These are phyloP conservation scores for Reticulitermes lucifugus DNA, from an alignment of 2,888 invertebrate genomes.

Conservation along the genomic window DNA sequence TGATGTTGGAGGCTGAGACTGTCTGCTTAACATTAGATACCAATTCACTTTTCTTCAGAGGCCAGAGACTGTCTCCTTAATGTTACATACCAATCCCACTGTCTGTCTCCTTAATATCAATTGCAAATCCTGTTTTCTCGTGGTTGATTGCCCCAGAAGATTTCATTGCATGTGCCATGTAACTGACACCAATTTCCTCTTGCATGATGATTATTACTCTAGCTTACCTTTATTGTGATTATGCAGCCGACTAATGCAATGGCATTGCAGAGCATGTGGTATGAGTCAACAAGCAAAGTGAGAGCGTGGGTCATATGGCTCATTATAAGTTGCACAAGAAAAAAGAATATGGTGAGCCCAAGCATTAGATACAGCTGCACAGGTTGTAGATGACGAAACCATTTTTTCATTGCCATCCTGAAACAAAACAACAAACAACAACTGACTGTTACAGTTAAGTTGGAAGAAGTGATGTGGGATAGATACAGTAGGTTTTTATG, in stretches of 20 bases:
- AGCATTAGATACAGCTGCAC: constrained; percentile 80
- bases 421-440: background rate
- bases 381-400: constrained; percentile 79
- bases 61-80: no score
- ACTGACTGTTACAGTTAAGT: background rate
- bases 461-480: no score
- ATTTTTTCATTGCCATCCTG: constrained; percentile 81
- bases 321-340: constrained; percentile 84
- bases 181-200: background rate
- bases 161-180: background rate
- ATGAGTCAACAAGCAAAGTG: constrained; percentile 91
- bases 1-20: no score
- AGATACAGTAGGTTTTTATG: no score
- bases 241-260: constrained; percentile 86
- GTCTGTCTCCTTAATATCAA: no score
- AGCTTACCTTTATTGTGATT: constrained; percentile 81
- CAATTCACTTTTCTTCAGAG: no score
- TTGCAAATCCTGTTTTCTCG: no score
- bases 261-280: constrained; percentile 94
- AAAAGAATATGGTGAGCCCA: constrained; percentile 78
- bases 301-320: constrained; percentile 93
- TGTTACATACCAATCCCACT: no score
- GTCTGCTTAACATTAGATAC: no score
- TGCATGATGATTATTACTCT: background rate
- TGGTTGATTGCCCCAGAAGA: no score